phyloP scores from a whole-genome alignment of 2,888 invertebrate species.

The Amitus sp. region DNA sequence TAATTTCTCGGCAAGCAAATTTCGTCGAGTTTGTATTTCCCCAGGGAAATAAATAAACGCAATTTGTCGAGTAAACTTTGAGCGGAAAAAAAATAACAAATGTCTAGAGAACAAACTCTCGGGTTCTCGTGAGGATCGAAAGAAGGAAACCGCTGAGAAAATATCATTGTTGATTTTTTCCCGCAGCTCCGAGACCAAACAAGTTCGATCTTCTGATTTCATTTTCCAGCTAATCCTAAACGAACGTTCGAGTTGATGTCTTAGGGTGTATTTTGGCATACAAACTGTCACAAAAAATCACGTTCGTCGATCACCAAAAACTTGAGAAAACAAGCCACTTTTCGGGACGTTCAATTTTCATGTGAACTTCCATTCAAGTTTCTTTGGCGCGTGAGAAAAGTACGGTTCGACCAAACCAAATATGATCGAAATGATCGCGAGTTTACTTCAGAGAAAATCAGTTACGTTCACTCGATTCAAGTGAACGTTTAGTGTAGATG shows the following conservation, averaged over 20 bases:
- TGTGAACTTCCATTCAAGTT: too few species aligned
- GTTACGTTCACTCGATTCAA: too few species aligned
- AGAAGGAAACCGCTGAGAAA: conserved; percentile 1
- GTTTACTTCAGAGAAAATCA: too few species aligned
- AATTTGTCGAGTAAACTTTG: conserved; percentile 5
- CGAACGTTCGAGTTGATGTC: not conserved
- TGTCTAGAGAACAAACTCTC: conserved; percentile 3
- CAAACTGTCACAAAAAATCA: not conserved
- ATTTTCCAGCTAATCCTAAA: not conserved
- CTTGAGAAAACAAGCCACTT: not conserved
- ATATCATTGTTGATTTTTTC: not conserved
- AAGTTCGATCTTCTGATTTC: not conserved
- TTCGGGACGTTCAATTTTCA: too few species aligned
- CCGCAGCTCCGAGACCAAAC: not conserved
- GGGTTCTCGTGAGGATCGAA: not conserved
- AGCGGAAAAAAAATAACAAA: not conserved
- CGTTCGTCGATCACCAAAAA: not conserved
- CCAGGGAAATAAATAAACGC: not conserved
- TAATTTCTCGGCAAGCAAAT: conserved; percentile 4
- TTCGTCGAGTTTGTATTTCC: conserved; percentile 2
- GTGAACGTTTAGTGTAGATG: too few species aligned
- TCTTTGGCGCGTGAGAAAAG: too few species aligned
- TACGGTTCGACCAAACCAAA: too few species aligned
- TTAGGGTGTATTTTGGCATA: not conserved
- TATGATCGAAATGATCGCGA: too few species aligned